Percentiles rank a stretch among this genome's conserved stretches.
phyloP scores from a whole-genome alignment of 2,797 vertebrate species.

The Manis crassicaudata region DNA sequence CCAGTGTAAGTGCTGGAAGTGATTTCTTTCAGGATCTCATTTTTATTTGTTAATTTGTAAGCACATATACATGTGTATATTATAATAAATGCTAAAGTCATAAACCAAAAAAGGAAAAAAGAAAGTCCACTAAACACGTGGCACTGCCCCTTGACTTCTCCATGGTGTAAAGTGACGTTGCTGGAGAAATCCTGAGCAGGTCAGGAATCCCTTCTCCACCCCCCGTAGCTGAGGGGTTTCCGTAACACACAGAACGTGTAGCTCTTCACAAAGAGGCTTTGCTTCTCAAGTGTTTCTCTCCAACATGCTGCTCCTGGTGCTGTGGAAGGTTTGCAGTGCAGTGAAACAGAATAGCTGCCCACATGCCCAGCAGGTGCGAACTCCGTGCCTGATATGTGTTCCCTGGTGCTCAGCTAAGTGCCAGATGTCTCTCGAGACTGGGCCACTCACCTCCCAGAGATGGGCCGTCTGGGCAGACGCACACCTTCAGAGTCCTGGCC shows the following conservation, averaged over 20 bases:
- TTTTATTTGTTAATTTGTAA: background rate
- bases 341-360: background rate
- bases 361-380: background rate
- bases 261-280: background rate
- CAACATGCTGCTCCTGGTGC: background rate
- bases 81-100: background rate
- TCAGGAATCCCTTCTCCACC: background rate
- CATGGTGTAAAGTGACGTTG: background rate
- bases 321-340: background rate
- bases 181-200: background rate
- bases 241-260: background rate
- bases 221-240: background rate
- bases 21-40: constrained; percentile 6
- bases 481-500: background rate
- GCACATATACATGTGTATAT: background rate
- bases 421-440: background rate
- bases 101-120: background rate
- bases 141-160: background rate
- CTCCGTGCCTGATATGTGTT: background rate
- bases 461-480: background rate
- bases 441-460: background rate
- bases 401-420: background rate
- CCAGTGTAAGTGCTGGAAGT: background rate
- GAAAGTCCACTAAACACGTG: background rate
- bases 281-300: background rate